These are phyloP conservation scores for Acanthis flammea DNA, from an alignment of 2,797 vertebrate genomes.

Conservation along the genomic window DNA sequence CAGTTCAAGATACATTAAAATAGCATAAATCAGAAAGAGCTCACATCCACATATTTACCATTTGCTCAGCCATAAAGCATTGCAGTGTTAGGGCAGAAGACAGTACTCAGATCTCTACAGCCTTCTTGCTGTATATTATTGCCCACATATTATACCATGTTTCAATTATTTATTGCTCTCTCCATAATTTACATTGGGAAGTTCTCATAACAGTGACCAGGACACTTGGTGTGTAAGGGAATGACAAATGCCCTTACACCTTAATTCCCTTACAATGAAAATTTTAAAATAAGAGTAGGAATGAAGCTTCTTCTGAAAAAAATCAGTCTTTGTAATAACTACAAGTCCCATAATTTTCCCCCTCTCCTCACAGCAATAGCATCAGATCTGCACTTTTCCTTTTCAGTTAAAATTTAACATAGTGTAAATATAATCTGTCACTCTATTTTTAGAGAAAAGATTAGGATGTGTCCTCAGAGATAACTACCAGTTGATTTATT, in stretches of 20 bases:
- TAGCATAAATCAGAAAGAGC: neutral
- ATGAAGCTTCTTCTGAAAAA: neutral
- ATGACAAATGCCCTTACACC: neutral
- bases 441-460: neutral
- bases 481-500: neutral
- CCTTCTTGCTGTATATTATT: neutral
- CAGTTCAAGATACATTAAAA: neutral
- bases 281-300: neutral
- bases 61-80: neutral
- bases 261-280: neutral
- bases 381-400: neutral
- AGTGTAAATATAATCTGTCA: slow-evolving; percentile 13
- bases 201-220: neutral
- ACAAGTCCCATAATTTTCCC: neutral
- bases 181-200: neutral
- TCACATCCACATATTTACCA: neutral
- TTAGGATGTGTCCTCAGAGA: neutral
- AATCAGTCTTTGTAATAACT: neutral
- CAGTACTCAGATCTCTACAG: neutral
- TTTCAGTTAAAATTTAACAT: neutral
- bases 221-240: neutral
- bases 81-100: neutral
- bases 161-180: neutral
- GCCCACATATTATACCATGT: neutral
- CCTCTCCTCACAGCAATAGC: neutral